Percentiles rank a stretch among this genome's conserved stretches.
phyloP scores from a whole-genome alignment of 2,113 vertebrate species.

The Pandion haliaetus region DNA sequence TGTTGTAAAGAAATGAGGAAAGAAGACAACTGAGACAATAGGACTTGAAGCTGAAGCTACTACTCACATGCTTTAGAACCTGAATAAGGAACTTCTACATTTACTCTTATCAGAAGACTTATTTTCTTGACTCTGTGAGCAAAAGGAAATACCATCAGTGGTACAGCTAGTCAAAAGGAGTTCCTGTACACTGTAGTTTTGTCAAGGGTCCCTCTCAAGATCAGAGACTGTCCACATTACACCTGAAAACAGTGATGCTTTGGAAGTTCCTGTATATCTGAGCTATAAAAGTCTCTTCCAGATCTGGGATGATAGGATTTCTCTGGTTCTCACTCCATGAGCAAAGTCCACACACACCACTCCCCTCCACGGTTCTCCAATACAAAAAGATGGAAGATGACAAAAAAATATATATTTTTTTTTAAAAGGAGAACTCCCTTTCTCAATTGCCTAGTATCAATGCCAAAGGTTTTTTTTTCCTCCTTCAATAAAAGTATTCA shows the following conservation, averaged over 20 bases:
- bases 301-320: background rate
- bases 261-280: background rate
- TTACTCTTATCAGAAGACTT: background rate
- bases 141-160: background rate
- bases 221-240: background rate
- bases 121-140: background rate
- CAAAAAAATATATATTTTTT: fast-evolving
- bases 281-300: background rate
- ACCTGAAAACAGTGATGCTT: background rate
- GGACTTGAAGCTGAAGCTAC: background rate
- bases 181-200: background rate
- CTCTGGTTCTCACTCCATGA: background rate
- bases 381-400: background rate
- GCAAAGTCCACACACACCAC: background rate
- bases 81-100: background rate
- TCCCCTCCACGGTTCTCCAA: background rate
- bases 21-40: background rate
- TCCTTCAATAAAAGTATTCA: background rate
- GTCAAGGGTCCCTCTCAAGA: background rate
- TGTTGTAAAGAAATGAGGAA: background rate
- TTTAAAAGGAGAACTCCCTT: background rate
- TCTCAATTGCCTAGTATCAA: background rate
- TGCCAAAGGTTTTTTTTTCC: background rate
- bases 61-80: background rate
- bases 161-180: background rate